phyloP scores from a whole-genome alignment of 2,888 invertebrate species.

The Mimas tiliae region DNA sequence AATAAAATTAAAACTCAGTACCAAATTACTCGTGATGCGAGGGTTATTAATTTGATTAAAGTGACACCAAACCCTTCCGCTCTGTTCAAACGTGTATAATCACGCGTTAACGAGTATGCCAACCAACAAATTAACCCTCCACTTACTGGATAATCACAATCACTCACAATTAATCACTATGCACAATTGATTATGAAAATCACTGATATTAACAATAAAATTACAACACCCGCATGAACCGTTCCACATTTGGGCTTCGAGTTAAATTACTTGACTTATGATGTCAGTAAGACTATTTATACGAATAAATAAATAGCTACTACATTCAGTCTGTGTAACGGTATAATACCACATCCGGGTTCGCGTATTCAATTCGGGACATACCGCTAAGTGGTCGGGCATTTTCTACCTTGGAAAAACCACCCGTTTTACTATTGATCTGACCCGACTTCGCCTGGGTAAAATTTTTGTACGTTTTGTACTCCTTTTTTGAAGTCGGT shows the following conservation, averaged over 20 bases:
- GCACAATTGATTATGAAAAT: not conserved
- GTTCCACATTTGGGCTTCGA: conserved; percentile 12
- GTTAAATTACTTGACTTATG: conserved; percentile 28
- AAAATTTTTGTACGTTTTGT: not conserved
- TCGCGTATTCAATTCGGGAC: conserved; percentile 35
- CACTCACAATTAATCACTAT: not conserved
- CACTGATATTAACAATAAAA: not conserved
- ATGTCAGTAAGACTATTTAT: conserved; percentile 25
- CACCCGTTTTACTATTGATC: not conserved
- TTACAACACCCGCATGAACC: conserved; percentile 1
- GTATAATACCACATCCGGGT: conserved; percentile 35
- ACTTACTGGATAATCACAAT: conserved; percentile 7
- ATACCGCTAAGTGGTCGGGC: conserved; percentile 27
- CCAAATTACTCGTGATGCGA: not conserved
- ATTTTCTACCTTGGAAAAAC: conserved; percentile 23
- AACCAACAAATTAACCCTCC: not conserved
- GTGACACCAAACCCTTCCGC: not conserved
- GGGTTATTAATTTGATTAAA: not conserved
- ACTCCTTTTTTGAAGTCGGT: too few relatives aligned
- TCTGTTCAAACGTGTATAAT: not conserved
- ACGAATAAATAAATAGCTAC: conserved; percentile 28
- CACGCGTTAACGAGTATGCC: not conserved
- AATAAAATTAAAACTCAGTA: not conserved
- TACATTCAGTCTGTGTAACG: conserved; percentile 31
- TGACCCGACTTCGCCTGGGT: not conserved